Percentiles rank a stretch among this genome's conserved stretches.
These are phyloP conservation scores for Kuschelorhynchus macadamiae DNA, from an alignment of 2,888 invertebrate species.

Conservation along the genomic window DNA sequence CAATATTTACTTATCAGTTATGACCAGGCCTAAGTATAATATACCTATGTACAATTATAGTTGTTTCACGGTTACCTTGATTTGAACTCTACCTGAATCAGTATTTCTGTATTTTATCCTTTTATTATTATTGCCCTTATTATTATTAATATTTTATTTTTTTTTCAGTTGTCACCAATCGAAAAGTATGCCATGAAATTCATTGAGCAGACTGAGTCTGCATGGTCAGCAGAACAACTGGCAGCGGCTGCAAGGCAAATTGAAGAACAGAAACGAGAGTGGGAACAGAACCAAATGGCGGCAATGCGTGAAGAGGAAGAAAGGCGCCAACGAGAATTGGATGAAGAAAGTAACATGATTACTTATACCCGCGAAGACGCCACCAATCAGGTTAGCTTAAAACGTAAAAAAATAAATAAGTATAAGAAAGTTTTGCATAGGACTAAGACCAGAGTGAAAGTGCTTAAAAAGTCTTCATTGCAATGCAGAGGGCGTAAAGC, in stretches of 20 bases:
- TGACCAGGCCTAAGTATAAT: no score
- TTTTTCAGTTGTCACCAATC: slow-evolving; percentile 87
- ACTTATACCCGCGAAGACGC: slow-evolving; percentile 85
- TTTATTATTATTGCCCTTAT: no score
- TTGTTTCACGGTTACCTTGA: no score
- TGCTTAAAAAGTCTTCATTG: slow-evolving; percentile 31
- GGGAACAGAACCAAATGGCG: slow-evolving; percentile 88
- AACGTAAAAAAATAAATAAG: slow-evolving; percentile 56
- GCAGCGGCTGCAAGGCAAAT: slow-evolving; percentile 91
- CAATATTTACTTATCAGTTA: no score
- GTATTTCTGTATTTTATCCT: no score
- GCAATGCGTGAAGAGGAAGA: slow-evolving; percentile 79
- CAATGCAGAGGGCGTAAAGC: slow-evolving; percentile 24
- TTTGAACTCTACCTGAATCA: no score
- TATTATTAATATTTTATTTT: no score
- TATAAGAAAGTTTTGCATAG: slow-evolving; percentile 44
- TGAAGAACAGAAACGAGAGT: slow-evolving; percentile 87
- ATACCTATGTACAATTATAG: no score
- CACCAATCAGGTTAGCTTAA: slow-evolving; percentile 86
- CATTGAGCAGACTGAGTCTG: slow-evolving; percentile 87
- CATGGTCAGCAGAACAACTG: slow-evolving; percentile 88
- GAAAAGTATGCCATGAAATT: slow-evolving; percentile 96
- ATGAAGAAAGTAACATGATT: slow-evolving; percentile 77
- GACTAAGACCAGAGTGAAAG: slow-evolving; percentile 22
- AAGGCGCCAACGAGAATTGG: slow-evolving; percentile 73